phyloP scores from a whole-genome alignment of 2,797 vertebrate species.

The Enteromius unitaeniatus region DNA sequence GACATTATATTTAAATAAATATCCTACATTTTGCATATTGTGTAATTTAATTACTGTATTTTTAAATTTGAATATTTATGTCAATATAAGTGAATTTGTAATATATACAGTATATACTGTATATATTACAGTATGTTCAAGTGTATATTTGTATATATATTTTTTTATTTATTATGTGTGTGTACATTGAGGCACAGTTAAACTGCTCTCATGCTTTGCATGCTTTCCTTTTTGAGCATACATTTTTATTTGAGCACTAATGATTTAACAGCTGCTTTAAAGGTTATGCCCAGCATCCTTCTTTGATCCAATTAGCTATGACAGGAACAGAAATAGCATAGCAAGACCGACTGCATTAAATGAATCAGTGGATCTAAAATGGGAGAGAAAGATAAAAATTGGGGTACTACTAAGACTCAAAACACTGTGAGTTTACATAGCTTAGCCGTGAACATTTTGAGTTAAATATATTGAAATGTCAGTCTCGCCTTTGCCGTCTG shows the following conservation, averaged over 20 bases:
- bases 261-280: conserved; percentile 41
- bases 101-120: too few species aligned
- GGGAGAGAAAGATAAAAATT: background rate
- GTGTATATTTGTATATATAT: background rate
- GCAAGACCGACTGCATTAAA: conserved; percentile 33
- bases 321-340: conserved; percentile 43
- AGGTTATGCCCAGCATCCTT: conserved; percentile 33
- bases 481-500: background rate
- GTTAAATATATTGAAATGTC: background rate
- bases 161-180: background rate
- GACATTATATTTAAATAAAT: background rate
- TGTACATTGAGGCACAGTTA: background rate
- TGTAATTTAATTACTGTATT: background rate
- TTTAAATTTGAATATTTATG: too few species aligned
- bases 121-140: too few species aligned
- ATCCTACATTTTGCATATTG: too few species aligned
- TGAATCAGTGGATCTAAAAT: conserved; percentile 19
- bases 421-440: background rate
- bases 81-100: too few species aligned
- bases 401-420: background rate
- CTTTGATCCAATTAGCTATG: conserved; percentile 45
- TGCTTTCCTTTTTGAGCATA: background rate
- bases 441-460: background rate
- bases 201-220: background rate
- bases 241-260: conserved; percentile 22